Conservation (phyloP, 2,888 invertebrate species). For the Habrosyne pyritoides region DNA sequence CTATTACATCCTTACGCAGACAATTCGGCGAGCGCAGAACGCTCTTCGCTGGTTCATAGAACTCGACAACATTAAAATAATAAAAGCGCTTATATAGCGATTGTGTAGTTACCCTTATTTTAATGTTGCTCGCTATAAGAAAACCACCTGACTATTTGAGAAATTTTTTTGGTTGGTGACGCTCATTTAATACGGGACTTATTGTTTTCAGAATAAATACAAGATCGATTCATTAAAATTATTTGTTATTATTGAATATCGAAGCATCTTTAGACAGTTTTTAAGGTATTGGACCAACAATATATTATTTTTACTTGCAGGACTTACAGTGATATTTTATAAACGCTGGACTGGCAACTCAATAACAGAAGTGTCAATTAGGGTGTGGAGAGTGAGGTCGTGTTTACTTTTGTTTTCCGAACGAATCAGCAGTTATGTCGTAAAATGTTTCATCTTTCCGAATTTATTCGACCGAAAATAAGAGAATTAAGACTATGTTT, state of each 20-base stretch:
- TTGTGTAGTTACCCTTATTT: not conserved
- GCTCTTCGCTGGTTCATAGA: no score
- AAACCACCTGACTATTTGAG: not conserved
- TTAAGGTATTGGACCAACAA: no score
- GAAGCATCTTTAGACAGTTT: no score
- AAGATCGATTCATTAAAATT: no score
- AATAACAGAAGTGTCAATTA: conserved; percentile 42
- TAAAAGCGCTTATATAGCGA: not conserved
- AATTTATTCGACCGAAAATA: conserved; percentile 42
- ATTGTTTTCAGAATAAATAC: no score
- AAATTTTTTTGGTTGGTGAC: not conserved
- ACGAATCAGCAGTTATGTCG: conserved; percentile 42
- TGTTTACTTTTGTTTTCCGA: conserved; percentile 56
- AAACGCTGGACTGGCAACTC: conserved; percentile 13
- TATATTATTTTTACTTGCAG: no score
- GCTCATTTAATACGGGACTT: not conserved
- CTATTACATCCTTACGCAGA: no score
- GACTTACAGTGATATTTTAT: conserved; percentile 4
- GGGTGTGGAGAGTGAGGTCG: conserved; percentile 49
- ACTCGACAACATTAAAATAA: no score
- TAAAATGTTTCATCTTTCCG: conserved; percentile 58
- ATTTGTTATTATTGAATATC: no score
- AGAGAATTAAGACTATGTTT: conserved; percentile 41
- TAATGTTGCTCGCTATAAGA: not conserved
- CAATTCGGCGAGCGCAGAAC: no score